These are phyloP conservation scores for Acrobasis suavella DNA, from an alignment of 2,888 invertebrate genomes.

Conservation along the genomic window DNA sequence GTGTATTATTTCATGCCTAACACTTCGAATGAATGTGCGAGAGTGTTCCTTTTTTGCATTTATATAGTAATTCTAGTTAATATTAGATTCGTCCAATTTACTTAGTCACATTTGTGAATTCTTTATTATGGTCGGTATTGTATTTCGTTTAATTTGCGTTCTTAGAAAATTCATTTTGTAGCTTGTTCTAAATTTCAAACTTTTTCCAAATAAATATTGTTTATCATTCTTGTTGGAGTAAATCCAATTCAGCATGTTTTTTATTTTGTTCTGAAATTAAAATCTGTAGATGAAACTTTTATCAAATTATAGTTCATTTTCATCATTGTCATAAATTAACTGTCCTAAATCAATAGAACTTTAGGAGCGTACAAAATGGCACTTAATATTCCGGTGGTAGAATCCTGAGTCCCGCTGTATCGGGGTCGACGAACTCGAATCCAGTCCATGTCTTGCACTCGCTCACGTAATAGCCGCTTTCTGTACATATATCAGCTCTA, in stretches of 20 bases:
- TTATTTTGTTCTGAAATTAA: too few species aligned
- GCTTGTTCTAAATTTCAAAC: too few species aligned
- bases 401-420: conserved; percentile 77
- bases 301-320: not conserved
- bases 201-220: too few species aligned
- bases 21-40: conserved; percentile 17
- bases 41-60: not conserved
- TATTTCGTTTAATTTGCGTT: too few species aligned
- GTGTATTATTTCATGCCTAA: conserved; percentile 23
- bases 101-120: too few species aligned
- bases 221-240: too few species aligned
- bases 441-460: conserved; percentile 78
- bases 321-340: not conserved
- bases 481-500: conserved; percentile 52
- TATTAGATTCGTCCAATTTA: not conserved
- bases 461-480: conserved; percentile 76
- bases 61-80: not conserved
- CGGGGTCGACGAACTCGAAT: conserved; percentile 72
- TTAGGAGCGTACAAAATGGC: conserved; percentile 12
- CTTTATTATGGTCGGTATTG: too few species aligned
- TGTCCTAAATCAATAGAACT: not conserved
- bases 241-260: too few species aligned
- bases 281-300: too few species aligned
- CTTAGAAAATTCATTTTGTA: too few species aligned
- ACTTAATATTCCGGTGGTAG: conserved; percentile 70